Evolutionary conservation across 1,140 invertebrate species (phyloP), one percentile per base, ranked within the genome.

Genomic region (Cephus cinctus): DNA sequence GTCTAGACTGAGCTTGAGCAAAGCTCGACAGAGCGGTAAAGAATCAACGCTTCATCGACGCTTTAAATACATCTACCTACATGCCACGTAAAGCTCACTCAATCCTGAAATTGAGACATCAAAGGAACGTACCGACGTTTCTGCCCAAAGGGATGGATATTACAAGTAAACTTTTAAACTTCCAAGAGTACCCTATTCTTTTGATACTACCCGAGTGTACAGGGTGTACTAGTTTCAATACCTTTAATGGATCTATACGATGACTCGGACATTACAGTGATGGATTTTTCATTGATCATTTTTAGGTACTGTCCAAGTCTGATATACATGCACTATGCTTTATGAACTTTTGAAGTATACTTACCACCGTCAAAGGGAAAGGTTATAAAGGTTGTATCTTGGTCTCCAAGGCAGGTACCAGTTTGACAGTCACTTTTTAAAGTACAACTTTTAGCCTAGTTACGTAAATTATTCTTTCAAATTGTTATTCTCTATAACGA

Each of bases 141-240:
- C 5, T 11, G 27, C 11, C 11, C n/a, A 49, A 41, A 36, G 30
- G 31, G 47, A 15, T n/a, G n/a, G 21, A 31, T 36, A 12, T 30
- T 19, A 50, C 41, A 44, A 12, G 27, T 42, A 25, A 19, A 19
- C 16, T 32, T 31, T 25, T 16, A n/a, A 41, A 45, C 49, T 41
- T 51, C 27, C 44, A 51, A 51, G 49, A 34, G 43, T 34, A 51
- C 43, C 35, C 41, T 45, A 51, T 45, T 45, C 16, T 15, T 47
- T 31, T 25, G 32, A 32, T 36, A 38, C 15, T 6, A 8, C 25
- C 25, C n/a, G 25, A 6, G n/a, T 8, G 25, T 6, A n/a, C 6
- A n/a, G n/a, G 6, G 25, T 8, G 25, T 27, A 8, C 25, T 6
- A 27, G 6, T 6, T 8, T n/a, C 25, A 8, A 6, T 6, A 6